Evolutionary conservation across 2,113 vertebrate genomes (phyloP), one percentile per base, ranked within the genome.

Genomic region (Ameiurus melas): DNA sequence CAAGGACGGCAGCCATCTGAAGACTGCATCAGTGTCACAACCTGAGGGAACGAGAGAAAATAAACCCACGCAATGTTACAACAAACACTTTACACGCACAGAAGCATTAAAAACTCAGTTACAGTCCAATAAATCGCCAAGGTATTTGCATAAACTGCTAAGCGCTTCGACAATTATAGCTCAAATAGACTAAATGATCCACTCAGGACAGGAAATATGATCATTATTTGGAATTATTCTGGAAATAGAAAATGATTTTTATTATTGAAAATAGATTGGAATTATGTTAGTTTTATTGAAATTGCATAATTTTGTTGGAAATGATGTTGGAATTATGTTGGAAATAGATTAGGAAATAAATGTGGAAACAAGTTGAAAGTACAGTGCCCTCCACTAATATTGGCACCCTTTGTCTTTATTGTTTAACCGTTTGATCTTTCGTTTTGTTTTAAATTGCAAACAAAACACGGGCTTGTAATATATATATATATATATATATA

Each of bases 91-190:
- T 51, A 60, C 33, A 47, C 58, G 66, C 12, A 43, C 86, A 78
- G 4, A 57, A 30, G 82, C 85, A 90, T 90, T 78, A 81, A 83
- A 89, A 88, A 84, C 43, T 70, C 77, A 58, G 62, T 20, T 62
- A 84, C 78, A 57, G 85, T 92, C 87, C 85, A 60, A 90, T 90
- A 86, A 90, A 81, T 89, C 81, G 79, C 88, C 55, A 58, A 33
- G n/a, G 88, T 62, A 75, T 82, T 90, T 85, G 87, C 86, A 92
- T 88, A 85, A 88, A 81, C 82, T 88, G 88, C 73, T 88, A 90
- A 92, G 89, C 91, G 87, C 89, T 86, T 90, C 81, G 84, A 88
- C 25, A 88, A 87, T 27, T 58, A 53, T n/a, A 71, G 27, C 16
- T 25, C 3, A 14, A 36, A n/a, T 27, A 30, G 8, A 84, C 4